Evolutionary conservation across 2,888 invertebrate genomes (phyloP).

Genomic region (Caenorhabditis doughertyi): DNA sequence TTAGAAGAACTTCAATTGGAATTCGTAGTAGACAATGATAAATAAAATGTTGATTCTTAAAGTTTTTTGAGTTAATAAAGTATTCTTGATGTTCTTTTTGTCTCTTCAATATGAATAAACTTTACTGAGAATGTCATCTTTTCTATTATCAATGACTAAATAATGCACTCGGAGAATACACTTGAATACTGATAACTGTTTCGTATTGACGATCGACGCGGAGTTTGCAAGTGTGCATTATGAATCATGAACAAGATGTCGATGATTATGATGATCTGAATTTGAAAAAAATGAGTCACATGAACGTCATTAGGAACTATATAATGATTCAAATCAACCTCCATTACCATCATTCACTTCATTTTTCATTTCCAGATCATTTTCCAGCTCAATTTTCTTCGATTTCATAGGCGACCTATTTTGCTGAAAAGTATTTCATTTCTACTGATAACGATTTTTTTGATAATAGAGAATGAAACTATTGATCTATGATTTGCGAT

Average conservation of each 20-base stretch:
- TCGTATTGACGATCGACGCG: neutral
- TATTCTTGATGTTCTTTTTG: slow-evolving; percentile 1
- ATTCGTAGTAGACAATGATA: neutral
- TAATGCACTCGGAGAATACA: slow-evolving; percentile 24
- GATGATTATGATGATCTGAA: slow-evolving; percentile 47
- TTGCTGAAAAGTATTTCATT: slow-evolving; percentile 4
- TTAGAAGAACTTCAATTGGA: neutral
- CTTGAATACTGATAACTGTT: slow-evolving; percentile 32
- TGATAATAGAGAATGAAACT: slow-evolving; percentile 10
- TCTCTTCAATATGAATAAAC: slow-evolving; percentile 19
- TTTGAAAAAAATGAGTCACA: slow-evolving; percentile 41
- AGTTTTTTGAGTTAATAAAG: neutral
- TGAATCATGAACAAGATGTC: slow-evolving; percentile 40
- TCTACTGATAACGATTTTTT: slow-evolving; percentile 18
- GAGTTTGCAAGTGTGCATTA: slow-evolving; percentile 36
- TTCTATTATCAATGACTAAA: slow-evolving; percentile 39
- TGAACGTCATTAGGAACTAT: slow-evolving; percentile 51
- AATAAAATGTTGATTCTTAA: neutral
- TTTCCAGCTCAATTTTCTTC: slow-evolving; percentile 13
- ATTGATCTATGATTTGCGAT: slow-evolving; percentile 33
- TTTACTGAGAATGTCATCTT: slow-evolving; percentile 21
- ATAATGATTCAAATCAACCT: slow-evolving; percentile 56
- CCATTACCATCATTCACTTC: slow-evolving; percentile 42
- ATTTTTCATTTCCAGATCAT: slow-evolving; percentile 35
- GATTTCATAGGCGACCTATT: slow-evolving; percentile 11